Conservation (phyloP, 2,888 invertebrate genomes). For the Campoletis raptor region DNA sequence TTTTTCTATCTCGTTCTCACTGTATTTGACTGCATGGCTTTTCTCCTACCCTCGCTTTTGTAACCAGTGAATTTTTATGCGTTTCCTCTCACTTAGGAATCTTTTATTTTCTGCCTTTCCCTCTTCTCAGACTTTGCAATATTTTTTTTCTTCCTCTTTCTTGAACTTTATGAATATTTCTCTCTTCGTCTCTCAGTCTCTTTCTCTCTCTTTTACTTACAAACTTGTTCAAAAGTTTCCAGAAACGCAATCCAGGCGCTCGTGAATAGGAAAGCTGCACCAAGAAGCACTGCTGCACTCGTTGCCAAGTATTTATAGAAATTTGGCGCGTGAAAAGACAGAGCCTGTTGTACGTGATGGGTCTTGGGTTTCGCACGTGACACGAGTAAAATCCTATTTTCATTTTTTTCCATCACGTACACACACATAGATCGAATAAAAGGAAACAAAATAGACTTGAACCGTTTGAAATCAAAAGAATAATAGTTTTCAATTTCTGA, state of each 20-base stretch:
- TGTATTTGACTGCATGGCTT: conserved; percentile 12
- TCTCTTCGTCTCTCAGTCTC: conserved; percentile 6
- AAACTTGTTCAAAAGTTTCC: conserved; percentile 38
- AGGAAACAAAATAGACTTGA: background rate
- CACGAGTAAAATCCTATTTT: conserved; percentile 17
- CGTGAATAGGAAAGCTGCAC: conserved; percentile 32
- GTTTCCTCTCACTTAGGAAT: background rate
- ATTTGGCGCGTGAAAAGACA: conserved; percentile 52
- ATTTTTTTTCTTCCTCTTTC: conserved; percentile 4
- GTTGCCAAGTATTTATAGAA: conserved; percentile 62
- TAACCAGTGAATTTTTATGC: background rate
- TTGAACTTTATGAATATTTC: background rate
- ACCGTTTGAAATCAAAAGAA: background rate
- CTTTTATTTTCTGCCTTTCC: background rate
- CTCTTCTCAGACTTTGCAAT: background rate
- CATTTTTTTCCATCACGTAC: background rate
- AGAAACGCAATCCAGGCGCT: conserved; percentile 38
- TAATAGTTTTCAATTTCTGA: background rate
- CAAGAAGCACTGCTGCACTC: conserved; percentile 22
- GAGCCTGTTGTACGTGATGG: conserved; percentile 9
- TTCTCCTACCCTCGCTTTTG: background rate
- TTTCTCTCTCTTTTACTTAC: conserved; percentile 2
- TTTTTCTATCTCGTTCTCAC: conserved; percentile 10
- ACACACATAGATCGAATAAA: background rate
- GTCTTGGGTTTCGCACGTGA: conserved; percentile 47